Conservation (phyloP, 1,140 invertebrate species). For the Linepithema humile region DNA sequence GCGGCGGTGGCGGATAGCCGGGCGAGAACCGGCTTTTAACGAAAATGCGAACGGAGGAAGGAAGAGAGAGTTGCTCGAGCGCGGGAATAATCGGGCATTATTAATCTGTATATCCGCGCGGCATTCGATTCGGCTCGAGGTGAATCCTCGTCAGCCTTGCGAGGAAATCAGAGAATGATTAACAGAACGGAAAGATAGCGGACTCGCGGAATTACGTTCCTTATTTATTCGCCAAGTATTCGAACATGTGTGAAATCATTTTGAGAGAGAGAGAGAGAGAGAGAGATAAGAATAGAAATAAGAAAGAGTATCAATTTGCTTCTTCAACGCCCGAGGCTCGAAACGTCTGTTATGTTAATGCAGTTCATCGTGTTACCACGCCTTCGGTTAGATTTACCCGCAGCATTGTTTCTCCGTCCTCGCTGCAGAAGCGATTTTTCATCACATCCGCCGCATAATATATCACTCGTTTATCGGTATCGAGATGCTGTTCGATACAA, state of each 20-base stretch:
- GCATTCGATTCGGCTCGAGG: constrained; percentile 31
- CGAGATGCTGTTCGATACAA: constrained; percentile 9
- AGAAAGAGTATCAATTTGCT: not conserved
- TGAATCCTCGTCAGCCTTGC: constrained; percentile 17
- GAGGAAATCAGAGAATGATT: constrained; percentile 26
- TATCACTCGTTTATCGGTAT: constrained; percentile 44
- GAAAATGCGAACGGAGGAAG: constrained; percentile 11
- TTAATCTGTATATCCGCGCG: not conserved
- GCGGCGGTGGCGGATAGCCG: constrained; percentile 43
- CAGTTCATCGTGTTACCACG: constrained; percentile 27
- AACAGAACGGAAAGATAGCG: constrained; percentile 29
- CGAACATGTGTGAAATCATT: too few relatives aligned
- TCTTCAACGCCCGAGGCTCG: constrained; percentile 2
- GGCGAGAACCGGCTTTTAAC: constrained; percentile 37
- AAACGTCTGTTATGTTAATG: constrained; percentile 18
- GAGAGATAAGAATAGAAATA: constrained; percentile 3
- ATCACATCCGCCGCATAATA: not conserved
- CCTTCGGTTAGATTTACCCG: constrained; percentile 23
- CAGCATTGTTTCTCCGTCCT: constrained; percentile 4
- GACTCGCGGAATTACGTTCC: constrained; percentile 1
- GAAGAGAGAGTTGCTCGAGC: not conserved
- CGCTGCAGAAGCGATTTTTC: not conserved
- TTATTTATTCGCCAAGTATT: not conserved
- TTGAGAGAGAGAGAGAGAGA: too few relatives aligned
- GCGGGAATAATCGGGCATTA: constrained; percentile 19